Evolutionary conservation across 2,797 vertebrate species (phyloP), one percentile per base, ranked within the genome.

Genomic region (Parauchenoglanis punctatus): DNA sequence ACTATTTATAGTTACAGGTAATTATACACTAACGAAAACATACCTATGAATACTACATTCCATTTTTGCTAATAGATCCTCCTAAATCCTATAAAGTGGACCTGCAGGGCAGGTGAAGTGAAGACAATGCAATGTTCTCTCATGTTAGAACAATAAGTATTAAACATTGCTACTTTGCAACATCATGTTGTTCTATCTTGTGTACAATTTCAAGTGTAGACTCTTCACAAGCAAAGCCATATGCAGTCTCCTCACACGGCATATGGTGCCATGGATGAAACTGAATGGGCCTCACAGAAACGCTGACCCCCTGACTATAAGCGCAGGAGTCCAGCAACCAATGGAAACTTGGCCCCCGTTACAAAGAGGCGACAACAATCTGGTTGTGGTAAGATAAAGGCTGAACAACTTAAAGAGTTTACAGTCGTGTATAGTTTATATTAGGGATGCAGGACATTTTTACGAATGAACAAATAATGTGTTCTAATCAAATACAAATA

Each of bases 301-400:
- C 86, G 54, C 88, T 90, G 89, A 90, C 86, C 86, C 90, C 86
- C 90, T 87, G 84, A 90, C 87, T 82, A 25, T 40, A 61, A 78
- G 85, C 90, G 59, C 59, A 86, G 61, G 77, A 56, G 70, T 87
- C 82, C 49, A 40, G 87, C 76, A 84, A 81, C 40, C 76, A 87
- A 85, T 70, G 90, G 87, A 91, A 91, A 90, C 87, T 86, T 90
- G 90, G 90, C 89, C 72, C 77, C 23, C 3, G 65, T 56, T 84
- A 59, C 25, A 76, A 85, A 72, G 86, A 83, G 86, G 40, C 70
- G 44, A 78, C 67, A 56, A 68, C 90, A 85, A 87, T 89, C 88
- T 88, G 87, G 67, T 78, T 25, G 31, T 35, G 65, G 67, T n/a
- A 59, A 67, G 70, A 78, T 82, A 88, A 72, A 52, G 49, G 31